These are phyloP conservation scores for Bombus sylvicola DNA, from an alignment of 1,140 invertebrate species.

Conservation along the genomic window DNA sequence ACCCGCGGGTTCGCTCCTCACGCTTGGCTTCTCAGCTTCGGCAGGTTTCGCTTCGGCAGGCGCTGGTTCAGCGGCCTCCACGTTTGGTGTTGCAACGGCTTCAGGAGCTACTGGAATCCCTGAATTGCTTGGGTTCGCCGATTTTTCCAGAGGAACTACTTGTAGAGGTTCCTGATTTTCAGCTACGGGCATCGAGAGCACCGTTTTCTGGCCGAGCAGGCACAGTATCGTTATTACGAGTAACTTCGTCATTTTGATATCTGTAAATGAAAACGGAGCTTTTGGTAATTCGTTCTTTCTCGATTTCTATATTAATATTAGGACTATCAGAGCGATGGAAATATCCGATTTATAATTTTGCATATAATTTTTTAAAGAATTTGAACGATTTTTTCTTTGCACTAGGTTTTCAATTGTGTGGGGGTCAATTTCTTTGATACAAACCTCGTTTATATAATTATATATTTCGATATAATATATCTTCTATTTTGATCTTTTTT, in stretches of 20 bases:
- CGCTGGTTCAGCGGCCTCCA: neutral
- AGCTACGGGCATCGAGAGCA: constrained; percentile 74
- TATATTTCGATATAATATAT: too few species aligned
- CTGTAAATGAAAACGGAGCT: constrained; percentile 46
- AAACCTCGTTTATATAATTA: too few species aligned
- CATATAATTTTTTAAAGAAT: too few species aligned
- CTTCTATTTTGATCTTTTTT: too few species aligned
- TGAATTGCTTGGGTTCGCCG: neutral
- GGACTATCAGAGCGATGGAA: too few species aligned
- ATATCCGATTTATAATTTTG: too few species aligned
- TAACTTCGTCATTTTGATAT: constrained; percentile 73
- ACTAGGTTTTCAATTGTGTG: too few species aligned
- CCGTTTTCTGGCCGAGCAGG: constrained; percentile 68
- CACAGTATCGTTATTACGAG: constrained; percentile 71
- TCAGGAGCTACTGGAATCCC: neutral
- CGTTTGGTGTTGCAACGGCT: neutral
- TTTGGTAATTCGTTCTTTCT: neutral
- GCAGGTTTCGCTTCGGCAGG: constrained; percentile 6
- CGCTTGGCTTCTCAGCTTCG: neutral
- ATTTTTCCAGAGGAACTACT: constrained; percentile 60
- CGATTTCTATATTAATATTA: neutral
- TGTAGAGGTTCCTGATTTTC: constrained; percentile 52
- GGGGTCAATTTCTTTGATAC: too few species aligned
- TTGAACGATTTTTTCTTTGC: too few species aligned
- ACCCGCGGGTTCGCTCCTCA: neutral